Evolutionary conservation across 2,888 invertebrate species (phyloP), one percentile per base, ranked within the genome.

Genomic region (Elmis aenea): DNA sequence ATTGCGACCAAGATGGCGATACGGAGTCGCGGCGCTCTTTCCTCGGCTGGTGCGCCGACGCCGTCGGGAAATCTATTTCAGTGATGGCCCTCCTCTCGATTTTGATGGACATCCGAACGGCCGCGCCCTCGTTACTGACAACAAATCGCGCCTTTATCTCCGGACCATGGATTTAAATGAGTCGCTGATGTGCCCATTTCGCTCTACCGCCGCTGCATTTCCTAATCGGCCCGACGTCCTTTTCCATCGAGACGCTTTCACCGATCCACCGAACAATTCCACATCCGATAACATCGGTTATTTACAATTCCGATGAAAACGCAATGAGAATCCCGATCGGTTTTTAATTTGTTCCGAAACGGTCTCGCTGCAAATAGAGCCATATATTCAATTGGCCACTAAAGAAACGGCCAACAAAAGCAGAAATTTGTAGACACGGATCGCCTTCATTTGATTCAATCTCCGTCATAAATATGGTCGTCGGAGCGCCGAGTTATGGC

Each of bases 21-120:
- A 45, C 45, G 55, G 54, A 53, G 60, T 58, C 58, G 57, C 54
- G 59, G 52, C 58, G 61, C 50, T 52, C 41, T 38, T 37, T 35
- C 39, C 40, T 30, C 35, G 20, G 34, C 33, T 26, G 41, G 48
- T 45, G 56, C 53, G 48, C 51, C 55, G 51, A 44, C 56, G 51
- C 55, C 55, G 44, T 38, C 43, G 38, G 52, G 60, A 57, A 59
- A 61, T 64, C 64, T 61, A 62, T 64, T 64, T 60, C 63, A 56
- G 58, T 62, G 60, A 61, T 61, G 62, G 62, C 61, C 66, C 62
- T 64, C 66, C 65, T 64, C 68, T 67, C 67, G 62, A 68, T 67
- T 67, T 68, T 68, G 68, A 68, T 67, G 66, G 68, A 67, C 68
- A 66, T 62, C 51, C 58, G 56, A 63, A 64, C 64, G 66, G 64